A percentile compares a stretch with the other conserved stretches of the same genome.
Evolutionary conservation across 2,797 vertebrate genomes (phyloP).

Genomic region (Mormyrops boulengeri): DNA sequence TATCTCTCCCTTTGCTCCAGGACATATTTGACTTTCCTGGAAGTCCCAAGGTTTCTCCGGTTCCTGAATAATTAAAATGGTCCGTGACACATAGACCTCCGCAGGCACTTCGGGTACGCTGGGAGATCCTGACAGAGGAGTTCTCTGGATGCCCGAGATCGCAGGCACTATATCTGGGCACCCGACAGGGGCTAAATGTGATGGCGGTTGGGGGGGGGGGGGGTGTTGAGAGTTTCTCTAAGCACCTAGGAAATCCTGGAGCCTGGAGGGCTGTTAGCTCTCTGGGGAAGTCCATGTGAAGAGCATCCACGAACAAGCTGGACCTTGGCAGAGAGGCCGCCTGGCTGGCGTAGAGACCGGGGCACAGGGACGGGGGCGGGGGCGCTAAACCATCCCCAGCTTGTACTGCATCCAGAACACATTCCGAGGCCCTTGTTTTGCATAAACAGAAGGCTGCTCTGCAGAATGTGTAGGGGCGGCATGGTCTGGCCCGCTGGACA

Average conservation of each 20-base stretch:
- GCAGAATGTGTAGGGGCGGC: background rate
- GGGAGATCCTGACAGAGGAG: background rate
- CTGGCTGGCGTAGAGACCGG: background rate
- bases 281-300: background rate
- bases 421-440: background rate
- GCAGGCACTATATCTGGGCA: background rate
- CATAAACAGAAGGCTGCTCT: background rate
- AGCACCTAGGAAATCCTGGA: background rate
- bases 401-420: background rate
- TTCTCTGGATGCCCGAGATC: background rate
- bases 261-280: background rate
- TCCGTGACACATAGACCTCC: background rate
- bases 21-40: conserved; percentile 10
- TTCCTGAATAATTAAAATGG: conserved; percentile 13
- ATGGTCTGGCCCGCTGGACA: background rate
- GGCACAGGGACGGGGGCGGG: background rate
- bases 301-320: background rate
- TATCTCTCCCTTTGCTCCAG: background rate
- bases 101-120: background rate
- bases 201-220: background rate
- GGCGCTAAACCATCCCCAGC: background rate
- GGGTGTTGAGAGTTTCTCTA: background rate
- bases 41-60: background rate
- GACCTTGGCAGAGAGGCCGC: background rate
- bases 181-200: background rate